Percentiles rank a stretch among this genome's conserved stretches.
These are phyloP conservation scores for Andrena chrysosceles DNA, from an alignment of 2,888 invertebrate genomes.

Conservation along the genomic window DNA sequence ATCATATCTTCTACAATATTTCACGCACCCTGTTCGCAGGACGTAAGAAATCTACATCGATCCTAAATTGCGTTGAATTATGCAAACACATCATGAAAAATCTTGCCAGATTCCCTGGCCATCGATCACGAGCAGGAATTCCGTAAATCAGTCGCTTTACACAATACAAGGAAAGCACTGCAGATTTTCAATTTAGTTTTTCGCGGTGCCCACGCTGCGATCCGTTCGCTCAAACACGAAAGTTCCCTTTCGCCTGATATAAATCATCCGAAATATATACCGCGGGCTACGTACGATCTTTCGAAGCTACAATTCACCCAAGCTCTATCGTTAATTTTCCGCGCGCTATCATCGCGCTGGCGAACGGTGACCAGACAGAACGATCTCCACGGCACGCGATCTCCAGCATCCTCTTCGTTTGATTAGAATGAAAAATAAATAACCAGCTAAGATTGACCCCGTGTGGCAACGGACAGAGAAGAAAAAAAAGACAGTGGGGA, in stretches of 20 bases:
- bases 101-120: background rate
- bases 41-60: background rate
- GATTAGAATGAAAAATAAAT: conserved; percentile 35
- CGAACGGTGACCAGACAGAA: conserved; percentile 3
- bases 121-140: background rate
- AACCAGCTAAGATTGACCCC: conserved; percentile 9
- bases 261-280: conserved; percentile 35
- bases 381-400: conserved; percentile 30
- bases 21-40: too few species aligned
- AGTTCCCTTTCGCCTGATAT: background rate
- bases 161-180: background rate
- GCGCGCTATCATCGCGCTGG: conserved; percentile 8
- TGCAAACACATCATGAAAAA: too few species aligned
- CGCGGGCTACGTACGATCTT: conserved; percentile 17
- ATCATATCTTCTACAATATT: too few species aligned
- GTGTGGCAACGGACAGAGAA: background rate
- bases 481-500: background rate
- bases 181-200: background rate
- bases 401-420: background rate
- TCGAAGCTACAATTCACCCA: conserved; percentile 12
- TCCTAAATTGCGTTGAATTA: background rate
- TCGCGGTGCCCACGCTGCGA: background rate
- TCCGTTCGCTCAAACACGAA: background rate
- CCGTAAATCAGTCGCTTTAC: too few species aligned
- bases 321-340: conserved; percentile 29